These are phyloP conservation scores for Falco cherrug DNA, from an alignment of 2,797 vertebrate genomes.

Conservation along the genomic window DNA sequence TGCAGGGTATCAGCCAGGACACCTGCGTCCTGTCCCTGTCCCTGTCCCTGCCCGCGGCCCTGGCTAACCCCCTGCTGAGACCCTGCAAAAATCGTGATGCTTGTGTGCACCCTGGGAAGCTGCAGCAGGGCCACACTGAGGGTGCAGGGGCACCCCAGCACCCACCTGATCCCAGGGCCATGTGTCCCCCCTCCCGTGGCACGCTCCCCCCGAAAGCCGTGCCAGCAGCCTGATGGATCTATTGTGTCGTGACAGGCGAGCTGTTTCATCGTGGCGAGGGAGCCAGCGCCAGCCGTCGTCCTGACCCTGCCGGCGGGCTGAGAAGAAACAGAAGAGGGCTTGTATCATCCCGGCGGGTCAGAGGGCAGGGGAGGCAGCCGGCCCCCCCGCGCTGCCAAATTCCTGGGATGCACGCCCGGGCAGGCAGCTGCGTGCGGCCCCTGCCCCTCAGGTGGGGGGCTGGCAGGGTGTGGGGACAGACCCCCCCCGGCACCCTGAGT, in stretches of 20 bases:
- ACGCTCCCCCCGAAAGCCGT: neutral
- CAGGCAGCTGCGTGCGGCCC: constrained; percentile 76
- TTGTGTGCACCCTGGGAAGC: neutral
- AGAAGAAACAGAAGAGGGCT: constrained; percentile 86
- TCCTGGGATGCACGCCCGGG: constrained; percentile 81
- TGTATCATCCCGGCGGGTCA: constrained; percentile 81
- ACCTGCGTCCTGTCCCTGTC: neutral
- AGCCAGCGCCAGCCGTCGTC: constrained; percentile 45
- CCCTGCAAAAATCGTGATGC: neutral
- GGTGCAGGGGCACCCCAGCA: neutral
- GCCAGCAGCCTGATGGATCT: constrained; percentile 30
- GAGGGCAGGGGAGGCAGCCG: constrained; percentile 81
- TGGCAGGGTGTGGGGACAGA: neutral
- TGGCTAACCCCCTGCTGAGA: neutral
- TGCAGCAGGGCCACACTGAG: fast-evolving
- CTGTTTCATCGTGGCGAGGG: constrained; percentile 62
- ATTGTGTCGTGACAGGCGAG: constrained; percentile 74
- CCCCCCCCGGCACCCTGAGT: neutral
- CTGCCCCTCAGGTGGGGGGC: neutral
- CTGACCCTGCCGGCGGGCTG: constrained; percentile 82
- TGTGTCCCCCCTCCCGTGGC: neutral
- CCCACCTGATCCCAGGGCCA: neutral
- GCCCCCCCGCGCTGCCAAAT: constrained; percentile 68
- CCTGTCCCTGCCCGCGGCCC: neutral
- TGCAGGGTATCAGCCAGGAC: neutral